phyloP scores from a whole-genome alignment of 2,888 invertebrate species.

The Mamestra brassicae region DNA sequence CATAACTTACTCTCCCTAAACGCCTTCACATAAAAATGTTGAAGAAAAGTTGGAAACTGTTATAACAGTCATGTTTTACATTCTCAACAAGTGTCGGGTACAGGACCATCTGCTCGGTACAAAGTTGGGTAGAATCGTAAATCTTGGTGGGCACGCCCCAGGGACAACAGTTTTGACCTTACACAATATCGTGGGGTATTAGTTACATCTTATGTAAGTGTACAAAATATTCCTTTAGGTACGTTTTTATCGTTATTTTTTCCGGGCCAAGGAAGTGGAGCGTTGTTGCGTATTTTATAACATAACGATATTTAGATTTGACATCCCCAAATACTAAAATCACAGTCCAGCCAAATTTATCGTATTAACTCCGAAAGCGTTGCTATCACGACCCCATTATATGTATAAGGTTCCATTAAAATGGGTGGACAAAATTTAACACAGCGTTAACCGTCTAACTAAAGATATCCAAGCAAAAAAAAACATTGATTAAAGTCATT shows the following conservation, averaged over 20 bases:
- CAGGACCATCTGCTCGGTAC: slow-evolving; percentile 65
- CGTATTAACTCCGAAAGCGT: too few species aligned
- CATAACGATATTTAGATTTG: not conserved
- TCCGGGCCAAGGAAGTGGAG: not conserved
- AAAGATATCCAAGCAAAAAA: too few species aligned
- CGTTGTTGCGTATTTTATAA: not conserved
- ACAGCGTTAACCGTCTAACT: too few species aligned
- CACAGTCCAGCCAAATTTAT: too few species aligned
- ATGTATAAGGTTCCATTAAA: too few species aligned
- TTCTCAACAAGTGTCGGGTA: slow-evolving; percentile 67
- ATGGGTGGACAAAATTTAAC: too few species aligned
- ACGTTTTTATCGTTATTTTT: slow-evolving; percentile 12
- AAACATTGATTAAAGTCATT: too few species aligned
- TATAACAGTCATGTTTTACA: slow-evolving; percentile 68
- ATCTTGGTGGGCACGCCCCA: slow-evolving; percentile 65
- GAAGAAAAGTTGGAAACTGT: slow-evolving; percentile 58
- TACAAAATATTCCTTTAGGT: slow-evolving; percentile 8
- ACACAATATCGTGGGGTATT: slow-evolving; percentile 63
- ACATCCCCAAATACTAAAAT: too few species aligned
- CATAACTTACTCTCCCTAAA: slow-evolving; percentile 57
- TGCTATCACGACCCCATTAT: too few species aligned
- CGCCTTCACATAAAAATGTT: slow-evolving; percentile 60
- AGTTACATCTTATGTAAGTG: slow-evolving; percentile 51
- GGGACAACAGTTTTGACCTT: slow-evolving; percentile 67
- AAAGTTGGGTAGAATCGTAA: slow-evolving; percentile 67